These are phyloP conservation scores for Denticeps clupeoides DNA, from an alignment of 2,797 vertebrate genomes.

Conservation along the genomic window DNA sequence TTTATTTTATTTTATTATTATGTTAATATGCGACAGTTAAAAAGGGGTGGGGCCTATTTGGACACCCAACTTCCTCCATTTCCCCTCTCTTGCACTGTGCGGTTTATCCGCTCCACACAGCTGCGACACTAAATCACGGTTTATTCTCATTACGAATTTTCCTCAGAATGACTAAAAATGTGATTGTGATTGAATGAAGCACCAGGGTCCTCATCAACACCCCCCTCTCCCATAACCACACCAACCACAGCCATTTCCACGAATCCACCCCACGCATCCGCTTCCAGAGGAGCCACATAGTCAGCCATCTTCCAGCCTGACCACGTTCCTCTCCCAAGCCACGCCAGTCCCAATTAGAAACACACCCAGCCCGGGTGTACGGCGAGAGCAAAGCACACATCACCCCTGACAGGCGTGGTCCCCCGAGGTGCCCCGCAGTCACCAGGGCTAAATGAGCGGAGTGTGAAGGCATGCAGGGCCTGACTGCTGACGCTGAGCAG, in stretches of 20 bases:
- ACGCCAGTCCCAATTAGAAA: not conserved
- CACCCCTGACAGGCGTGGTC: constrained; percentile 12
- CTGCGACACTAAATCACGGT: constrained; percentile 39
- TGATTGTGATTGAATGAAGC: too few relatives aligned
- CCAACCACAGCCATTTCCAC: constrained; percentile 60
- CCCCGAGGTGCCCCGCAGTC: constrained; percentile 4
- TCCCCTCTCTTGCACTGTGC: too few relatives aligned
- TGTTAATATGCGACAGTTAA: too few relatives aligned
- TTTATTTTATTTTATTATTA: too few relatives aligned
- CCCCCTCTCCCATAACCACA: constrained; percentile 46
- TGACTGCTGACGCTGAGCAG: too few relatives aligned
- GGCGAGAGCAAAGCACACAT: constrained; percentile 9
- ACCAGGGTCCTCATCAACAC: too few relatives aligned
- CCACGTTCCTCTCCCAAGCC: not conserved
- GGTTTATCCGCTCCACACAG: not conserved
- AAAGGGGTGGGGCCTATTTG: too few relatives aligned
- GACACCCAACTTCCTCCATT: too few relatives aligned
- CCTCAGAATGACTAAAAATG: constrained; percentile 53
- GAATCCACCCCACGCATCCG: constrained; percentile 42
- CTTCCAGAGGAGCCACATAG: too few relatives aligned
- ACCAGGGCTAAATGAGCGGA: constrained; percentile 26
- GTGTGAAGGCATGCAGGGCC: constrained; percentile 50
- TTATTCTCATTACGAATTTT: constrained; percentile 50
- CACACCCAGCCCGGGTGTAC: not conserved
- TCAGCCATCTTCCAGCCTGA: too few relatives aligned